A percentile compares a stretch with the other conserved stretches of the same genome.
Evolutionary conservation across 2,797 vertebrate genomes (phyloP).

Genomic region (Chaetophractus vellerosus): DNA sequence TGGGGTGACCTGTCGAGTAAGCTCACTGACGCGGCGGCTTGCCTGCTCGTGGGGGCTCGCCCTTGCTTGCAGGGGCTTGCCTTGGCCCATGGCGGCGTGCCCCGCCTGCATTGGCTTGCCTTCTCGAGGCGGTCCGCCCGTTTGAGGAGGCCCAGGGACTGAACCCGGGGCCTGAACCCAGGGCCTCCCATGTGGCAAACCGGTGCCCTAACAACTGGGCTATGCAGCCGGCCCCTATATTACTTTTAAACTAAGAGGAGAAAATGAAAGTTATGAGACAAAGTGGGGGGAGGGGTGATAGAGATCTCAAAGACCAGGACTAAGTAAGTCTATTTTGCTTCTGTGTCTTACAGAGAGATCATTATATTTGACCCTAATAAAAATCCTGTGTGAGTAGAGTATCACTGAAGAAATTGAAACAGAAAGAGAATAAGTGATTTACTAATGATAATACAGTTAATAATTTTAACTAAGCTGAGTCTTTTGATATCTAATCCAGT

Average conservation of each 20-base stretch:
- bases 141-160: no score
- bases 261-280: conserved; percentile 42
- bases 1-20: no score
- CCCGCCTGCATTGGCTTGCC: no score
- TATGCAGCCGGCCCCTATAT: no score
- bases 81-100: no score
- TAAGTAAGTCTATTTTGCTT: not conserved
- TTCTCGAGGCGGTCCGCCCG: no score
- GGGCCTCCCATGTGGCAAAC: no score
- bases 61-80: no score
- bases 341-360: not conserved
- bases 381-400: conserved; percentile 8
- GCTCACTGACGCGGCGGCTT: no score
- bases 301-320: not conserved
- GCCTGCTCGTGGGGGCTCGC: no score
- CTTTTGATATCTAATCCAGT: conserved; percentile 24
- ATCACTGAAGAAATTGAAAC: conserved; percentile 50
- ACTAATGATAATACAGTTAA: not conserved
- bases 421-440: conserved; percentile 46
- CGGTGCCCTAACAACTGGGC: no score
- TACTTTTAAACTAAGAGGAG: conserved; percentile 56
- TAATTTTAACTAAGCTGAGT: conserved; percentile 52
- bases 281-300: not conserved
- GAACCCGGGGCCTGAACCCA: no score
- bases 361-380: not conserved